Evolutionary conservation across 2,797 vertebrate species (phyloP).

Genomic region (Clarias laeviceps): DNA sequence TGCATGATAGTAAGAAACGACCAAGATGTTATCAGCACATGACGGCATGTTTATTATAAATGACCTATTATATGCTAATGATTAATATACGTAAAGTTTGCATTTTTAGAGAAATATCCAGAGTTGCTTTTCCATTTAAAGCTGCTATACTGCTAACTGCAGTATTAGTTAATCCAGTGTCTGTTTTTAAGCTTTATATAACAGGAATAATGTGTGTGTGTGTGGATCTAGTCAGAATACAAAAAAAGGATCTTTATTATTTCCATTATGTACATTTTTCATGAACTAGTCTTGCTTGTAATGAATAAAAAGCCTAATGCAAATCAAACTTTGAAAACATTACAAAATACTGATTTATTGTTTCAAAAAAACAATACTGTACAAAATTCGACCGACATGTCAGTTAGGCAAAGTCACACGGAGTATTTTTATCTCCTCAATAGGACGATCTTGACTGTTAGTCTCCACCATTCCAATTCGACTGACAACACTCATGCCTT

Average conservation of each 20-base stretch:
- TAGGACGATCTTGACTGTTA: slow-evolving; percentile 87
- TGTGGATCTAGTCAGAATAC: not conserved
- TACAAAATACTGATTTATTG: slow-evolving; percentile 42
- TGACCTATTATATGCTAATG: not conserved
- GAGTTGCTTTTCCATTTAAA: not conserved
- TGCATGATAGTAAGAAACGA: not conserved
- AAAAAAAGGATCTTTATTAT: not conserved
- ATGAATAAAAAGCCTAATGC: slow-evolving; percentile 13
- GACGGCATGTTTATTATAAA: not conserved
- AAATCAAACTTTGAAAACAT: not conserved
- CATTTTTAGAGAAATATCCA: not conserved
- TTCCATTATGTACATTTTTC: not conserved
- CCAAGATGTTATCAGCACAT: not conserved
- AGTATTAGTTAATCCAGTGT: not conserved
- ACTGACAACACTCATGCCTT: slow-evolving; percentile 87
- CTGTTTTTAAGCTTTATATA: not conserved
- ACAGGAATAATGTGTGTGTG: not conserved
- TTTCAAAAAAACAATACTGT: slow-evolving; percentile 36
- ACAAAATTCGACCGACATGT: slow-evolving; percentile 43
- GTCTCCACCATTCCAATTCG: slow-evolving; percentile 94
- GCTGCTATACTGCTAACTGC: not conserved
- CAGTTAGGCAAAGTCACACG: slow-evolving; percentile 75
- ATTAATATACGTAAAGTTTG: not conserved
- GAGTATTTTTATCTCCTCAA: slow-evolving; percentile 89
- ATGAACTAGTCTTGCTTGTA: not conserved